Percentiles rank a stretch among this genome's conserved stretches.
Evolutionary conservation across 2,888 invertebrate genomes (phyloP).

Genomic region (Eueremaeus valkanovi): DNA sequence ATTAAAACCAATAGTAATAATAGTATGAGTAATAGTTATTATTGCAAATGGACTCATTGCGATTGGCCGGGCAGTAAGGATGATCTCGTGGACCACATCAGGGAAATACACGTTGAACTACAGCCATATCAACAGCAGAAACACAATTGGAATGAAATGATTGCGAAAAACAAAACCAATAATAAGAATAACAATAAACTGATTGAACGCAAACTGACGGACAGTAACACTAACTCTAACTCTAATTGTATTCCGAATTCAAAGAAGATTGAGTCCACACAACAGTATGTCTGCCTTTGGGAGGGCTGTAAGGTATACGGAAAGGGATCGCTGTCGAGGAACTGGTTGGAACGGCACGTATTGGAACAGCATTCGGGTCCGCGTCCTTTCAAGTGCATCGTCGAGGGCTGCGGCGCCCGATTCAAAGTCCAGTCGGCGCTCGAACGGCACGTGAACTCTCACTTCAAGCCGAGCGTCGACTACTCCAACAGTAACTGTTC

Average conservation of each 20-base stretch:
- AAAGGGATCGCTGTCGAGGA: slow-evolving; percentile 81
- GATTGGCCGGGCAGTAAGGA: slow-evolving; percentile 46
- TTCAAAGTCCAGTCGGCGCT: slow-evolving; percentile 62
- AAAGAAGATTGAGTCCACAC: not conserved
- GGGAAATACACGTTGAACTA: slow-evolving; percentile 50
- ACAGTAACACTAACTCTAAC: not conserved
- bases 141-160: slow-evolving; percentile 9
- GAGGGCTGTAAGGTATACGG: slow-evolving; percentile 90
- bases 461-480: slow-evolving; percentile 42
- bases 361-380: slow-evolving; percentile 41
- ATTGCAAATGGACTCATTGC: slow-evolving; percentile 52
- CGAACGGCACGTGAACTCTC: slow-evolving; percentile 66
- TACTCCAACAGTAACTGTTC: not conserved
- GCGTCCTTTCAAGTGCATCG: slow-evolving; percentile 83
- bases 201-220: not conserved
- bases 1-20: not conserved
- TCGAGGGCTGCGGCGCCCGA: slow-evolving; percentile 75
- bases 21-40: not conserved
- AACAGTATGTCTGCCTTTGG: slow-evolving; percentile 67
- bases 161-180: not conserved
- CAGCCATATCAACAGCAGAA: slow-evolving; percentile 39
- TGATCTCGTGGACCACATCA: slow-evolving; percentile 49
- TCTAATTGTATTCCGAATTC: not conserved
- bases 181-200: not conserved
- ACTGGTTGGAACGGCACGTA: slow-evolving; percentile 74